Evolutionary conservation across 2,797 vertebrate species (phyloP).

Genomic region (Pangasius krempfi): DNA sequence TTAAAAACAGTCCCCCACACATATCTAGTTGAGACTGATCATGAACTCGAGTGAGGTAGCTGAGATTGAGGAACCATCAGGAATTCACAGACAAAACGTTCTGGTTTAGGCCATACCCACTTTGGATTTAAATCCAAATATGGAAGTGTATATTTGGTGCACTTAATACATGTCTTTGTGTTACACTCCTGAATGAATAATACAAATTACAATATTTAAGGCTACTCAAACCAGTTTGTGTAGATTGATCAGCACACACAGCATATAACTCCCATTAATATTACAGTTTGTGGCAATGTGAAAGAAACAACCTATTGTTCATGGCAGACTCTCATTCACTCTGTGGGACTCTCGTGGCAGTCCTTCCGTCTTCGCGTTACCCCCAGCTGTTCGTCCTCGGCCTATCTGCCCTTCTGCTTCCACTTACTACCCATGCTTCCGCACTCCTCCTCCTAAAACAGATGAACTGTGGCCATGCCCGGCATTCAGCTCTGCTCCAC

Average conservation of each 20-base stretch:
- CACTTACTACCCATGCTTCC: slow-evolving; percentile 36
- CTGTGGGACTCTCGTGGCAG: not conserved
- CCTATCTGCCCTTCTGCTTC: slow-evolving; percentile 50
- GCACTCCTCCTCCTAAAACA: slow-evolving; percentile 11
- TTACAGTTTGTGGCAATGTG: not conserved
- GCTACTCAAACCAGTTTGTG: not conserved
- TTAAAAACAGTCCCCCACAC: not conserved
- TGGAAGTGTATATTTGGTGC: not conserved
- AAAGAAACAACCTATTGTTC: slow-evolving; percentile 28
- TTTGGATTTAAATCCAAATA: not conserved
- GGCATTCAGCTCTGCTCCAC: slow-evolving; percentile 54
- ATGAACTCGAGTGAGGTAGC: not conserved
- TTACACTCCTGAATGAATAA: not conserved
- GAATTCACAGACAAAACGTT: not conserved
- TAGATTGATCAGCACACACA: not conserved
- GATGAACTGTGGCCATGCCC: slow-evolving; percentile 21
- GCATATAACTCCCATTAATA: not conserved
- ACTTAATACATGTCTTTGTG: not conserved
- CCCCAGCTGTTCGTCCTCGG: slow-evolving; percentile 10
- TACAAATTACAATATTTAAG: not conserved
- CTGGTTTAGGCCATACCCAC: not conserved
- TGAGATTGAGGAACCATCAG: not conserved
- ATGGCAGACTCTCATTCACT: slow-evolving; percentile 14
- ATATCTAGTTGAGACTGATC: not conserved
- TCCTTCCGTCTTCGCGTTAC: not conserved